Evolutionary conservation across 2,888 invertebrate species (phyloP).

Genomic region (Yponomeuta malinellus): DNA sequence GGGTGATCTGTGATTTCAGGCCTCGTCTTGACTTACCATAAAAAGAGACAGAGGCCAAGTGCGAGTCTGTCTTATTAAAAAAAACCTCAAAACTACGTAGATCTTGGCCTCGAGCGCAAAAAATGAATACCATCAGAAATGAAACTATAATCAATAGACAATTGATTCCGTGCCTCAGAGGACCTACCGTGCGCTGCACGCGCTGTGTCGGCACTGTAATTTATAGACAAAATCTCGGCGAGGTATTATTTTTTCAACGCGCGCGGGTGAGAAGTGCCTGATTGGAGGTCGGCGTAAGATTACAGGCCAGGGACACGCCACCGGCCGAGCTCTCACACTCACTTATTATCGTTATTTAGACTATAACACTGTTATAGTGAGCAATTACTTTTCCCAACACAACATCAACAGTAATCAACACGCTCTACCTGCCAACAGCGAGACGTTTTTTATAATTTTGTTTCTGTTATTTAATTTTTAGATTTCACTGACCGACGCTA

Average conservation of each 20-base stretch:
- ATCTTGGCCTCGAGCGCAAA: neutral
- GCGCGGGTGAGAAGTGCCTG: constrained; percentile 73
- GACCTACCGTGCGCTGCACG: constrained; percentile 14
- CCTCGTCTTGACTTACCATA: no score
- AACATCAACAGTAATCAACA: constrained; percentile 19
- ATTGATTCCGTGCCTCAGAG: constrained; percentile 12
- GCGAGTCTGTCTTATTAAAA: no score
- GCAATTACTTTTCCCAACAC: constrained; percentile 64
- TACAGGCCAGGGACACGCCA: constrained; percentile 68
- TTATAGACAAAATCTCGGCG: constrained; percentile 69
- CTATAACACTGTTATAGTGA: constrained; percentile 66
- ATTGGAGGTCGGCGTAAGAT: constrained; percentile 70
- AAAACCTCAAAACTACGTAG: neutral
- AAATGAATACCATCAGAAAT: neutral
- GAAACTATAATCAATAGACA: constrained; percentile 10
- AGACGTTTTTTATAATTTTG: neutral
- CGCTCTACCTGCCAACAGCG: constrained; percentile 5
- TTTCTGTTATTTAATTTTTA: neutral
- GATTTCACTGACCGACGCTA: neutral
- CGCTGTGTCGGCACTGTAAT: constrained; percentile 47
- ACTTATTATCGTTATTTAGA: constrained; percentile 67
- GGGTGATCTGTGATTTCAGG: no score
- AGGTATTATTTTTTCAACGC: constrained; percentile 75
- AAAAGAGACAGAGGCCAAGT: no score
- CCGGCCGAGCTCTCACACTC: constrained; percentile 60